Evolutionary conservation across 1,140 invertebrate species (phyloP), one percentile per base, ranked within the genome.

Genomic region (Lepidurus apus): DNA sequence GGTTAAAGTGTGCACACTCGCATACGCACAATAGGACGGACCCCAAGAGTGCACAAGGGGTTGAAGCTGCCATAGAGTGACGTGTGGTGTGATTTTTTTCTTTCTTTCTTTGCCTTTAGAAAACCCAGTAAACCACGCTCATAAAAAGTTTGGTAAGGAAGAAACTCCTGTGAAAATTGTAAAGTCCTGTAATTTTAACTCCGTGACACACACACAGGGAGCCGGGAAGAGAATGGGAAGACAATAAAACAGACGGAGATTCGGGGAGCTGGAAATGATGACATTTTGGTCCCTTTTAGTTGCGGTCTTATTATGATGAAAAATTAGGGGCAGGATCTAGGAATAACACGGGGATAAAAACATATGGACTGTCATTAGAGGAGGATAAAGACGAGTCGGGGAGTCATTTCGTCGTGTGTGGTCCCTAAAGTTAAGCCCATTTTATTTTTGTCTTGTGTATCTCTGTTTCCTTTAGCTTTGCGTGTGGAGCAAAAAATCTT

Each of bases 231-330:
- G 2, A 4, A 34, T 34, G 34, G 53, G 53, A 11, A 65, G 53
- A 65, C 53, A 65, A 65, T 65, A 17, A 65, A 65, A 17, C 53
- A 4, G 21, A 17, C 53, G 53, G 21, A 21, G 53, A 65, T 9
- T 65, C 53, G 2, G 53, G 53, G 53, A 65, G 53, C 53, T 65
- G 13, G 53, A 65, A 65, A 65, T 65, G 53, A 65, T 65, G 53
- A 65, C 53, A 65, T 65, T 21, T 65, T 65, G 53, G 53, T 9
- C 21, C 21, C 53, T 65, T 65, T 65, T 47, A 13, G 53, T 21
- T 65, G 53, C 53, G 53, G 53, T 65, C 53, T 65, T 65, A 65
- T 65, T 65, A 65, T 65, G 53, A 65, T 65, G 53, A 65, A 65
- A 65, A 65, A 65, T 65, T 21, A 65, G 53, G 53, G 13, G 9